Conservation (phyloP, 2,797 vertebrate species). For the Gephyroberyx darwinii region DNA sequence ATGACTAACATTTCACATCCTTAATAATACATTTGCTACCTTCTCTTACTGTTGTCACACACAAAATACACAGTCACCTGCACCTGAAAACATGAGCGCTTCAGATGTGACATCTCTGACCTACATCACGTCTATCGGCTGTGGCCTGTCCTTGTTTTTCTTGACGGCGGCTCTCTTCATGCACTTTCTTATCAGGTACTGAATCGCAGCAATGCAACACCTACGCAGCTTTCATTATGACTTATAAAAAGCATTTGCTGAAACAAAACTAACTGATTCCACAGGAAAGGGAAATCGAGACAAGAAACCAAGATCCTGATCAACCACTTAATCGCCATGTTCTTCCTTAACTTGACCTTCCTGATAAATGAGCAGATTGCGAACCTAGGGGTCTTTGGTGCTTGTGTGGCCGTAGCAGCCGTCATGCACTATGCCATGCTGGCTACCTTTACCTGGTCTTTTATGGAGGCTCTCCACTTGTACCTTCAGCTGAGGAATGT, state of each 20-base stretch:
- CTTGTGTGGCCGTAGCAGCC: constrained; percentile 54
- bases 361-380: constrained; percentile 62
- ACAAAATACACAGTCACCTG: constrained; percentile 31
- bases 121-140: constrained; percentile 68
- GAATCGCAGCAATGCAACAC: no score
- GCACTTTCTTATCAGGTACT: constrained; percentile 61
- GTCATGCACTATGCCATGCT: constrained; percentile 71
- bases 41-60: no score
- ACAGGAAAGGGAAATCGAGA: constrained; percentile 55
- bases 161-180: constrained; percentile 61
- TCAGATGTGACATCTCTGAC: constrained; percentile 48
- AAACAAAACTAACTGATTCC: not conserved
- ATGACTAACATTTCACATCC: no score
- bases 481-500: constrained; percentile 50
- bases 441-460: constrained; percentile 73
- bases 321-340: constrained; percentile 68
- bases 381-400: not conserved
- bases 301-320: constrained; percentile 61
- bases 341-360: constrained; percentile 66
- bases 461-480: constrained; percentile 72
- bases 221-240: not conserved
- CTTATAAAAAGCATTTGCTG: not conserved
- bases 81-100: constrained; percentile 14
- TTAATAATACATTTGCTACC: not conserved
- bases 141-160: constrained; percentile 71